Base-by-base conservation (phyloP, 1,140 invertebrate species). In the Muscidifurax raptorellus region DNA sequence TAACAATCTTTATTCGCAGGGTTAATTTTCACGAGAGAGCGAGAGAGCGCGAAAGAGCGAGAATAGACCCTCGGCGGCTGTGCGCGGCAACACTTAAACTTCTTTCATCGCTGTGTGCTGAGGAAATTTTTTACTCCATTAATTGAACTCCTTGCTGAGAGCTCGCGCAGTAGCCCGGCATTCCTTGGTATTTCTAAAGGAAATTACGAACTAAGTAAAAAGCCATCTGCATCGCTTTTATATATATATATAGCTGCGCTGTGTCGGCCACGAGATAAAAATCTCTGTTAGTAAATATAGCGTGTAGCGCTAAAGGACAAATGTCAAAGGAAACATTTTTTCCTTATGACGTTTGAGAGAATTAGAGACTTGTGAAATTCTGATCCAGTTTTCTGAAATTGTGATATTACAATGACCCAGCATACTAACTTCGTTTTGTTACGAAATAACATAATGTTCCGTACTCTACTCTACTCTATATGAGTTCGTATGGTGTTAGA, bases 171-270 rank as follows among this genome's bases (percentile, higher is more conserved):
- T 52, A 28, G 44, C 76, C 13, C 76, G 27, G 27, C 83, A 80
- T 80, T 80, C 83, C 69, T 84, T 69, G 78, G 78, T 80, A 85
- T 81, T 69, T 85, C 83, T 81, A 81, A 81, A 81, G 79, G 79
- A 85, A 85, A 85, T 81, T 81, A 85, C 79, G 40, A 80, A 69
- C 77, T 71, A 47, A 32, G 83, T 81, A 81, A 85, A 85, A 81
- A 85, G 15, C 72, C 72, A 85, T 85, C 79, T 75, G 72, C 83
- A 85, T 85, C 83, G 40, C 59, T 80, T 84, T 64, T 59, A 36
- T 66, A 44, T 25, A 25, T 36, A 47, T 59, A 25, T 18, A 10
- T 44, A 44, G 67, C 32, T 3, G n/a, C 22, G 9, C 66, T 2
- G 25, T 80, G 75, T n/a, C 36, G 71, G 18, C 75, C 30, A 52